A percentile compares a stretch with the other conserved stretches of the same genome.
phyloP scores from a whole-genome alignment of 2,113 vertebrate genomes.

The Pyxicephalus adspersus region DNA sequence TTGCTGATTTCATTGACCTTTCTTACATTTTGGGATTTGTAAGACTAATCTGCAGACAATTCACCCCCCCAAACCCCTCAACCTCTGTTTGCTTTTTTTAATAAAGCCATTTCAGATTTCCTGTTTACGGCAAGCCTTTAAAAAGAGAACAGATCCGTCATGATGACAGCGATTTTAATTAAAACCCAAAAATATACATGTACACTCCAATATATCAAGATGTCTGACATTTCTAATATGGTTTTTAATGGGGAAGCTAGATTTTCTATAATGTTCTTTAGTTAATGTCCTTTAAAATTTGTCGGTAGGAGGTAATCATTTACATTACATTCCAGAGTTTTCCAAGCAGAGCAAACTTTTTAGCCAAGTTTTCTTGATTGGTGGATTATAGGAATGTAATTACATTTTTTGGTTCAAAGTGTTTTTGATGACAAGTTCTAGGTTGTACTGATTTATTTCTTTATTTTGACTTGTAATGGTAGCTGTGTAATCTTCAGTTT shows the following conservation, averaged over 20 bases:
- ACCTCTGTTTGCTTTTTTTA: neutral
- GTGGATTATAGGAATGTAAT: too few species aligned
- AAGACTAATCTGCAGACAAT: neutral
- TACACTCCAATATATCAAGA: neutral
- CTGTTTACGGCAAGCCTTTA: neutral
- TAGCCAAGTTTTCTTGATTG: too few species aligned
- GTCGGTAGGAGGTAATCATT: neutral
- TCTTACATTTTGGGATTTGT: neutral
- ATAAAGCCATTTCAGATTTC: neutral
- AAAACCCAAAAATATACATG: neutral
- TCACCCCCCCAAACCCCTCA: neutral
- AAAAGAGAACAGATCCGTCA: neutral
- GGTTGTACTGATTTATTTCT: too few species aligned
- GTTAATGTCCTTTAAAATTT: neutral
- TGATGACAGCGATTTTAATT: neutral
- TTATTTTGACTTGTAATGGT: too few species aligned
- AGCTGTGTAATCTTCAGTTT: too few species aligned
- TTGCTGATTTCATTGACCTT: neutral
- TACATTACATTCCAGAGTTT: neutral
- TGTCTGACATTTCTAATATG: neutral
- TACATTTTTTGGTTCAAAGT: too few species aligned
- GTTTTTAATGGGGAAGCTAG: neutral
- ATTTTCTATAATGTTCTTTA: neutral
- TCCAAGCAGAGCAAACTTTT: too few species aligned
- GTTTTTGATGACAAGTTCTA: too few species aligned